Evolutionary conservation across 2,888 invertebrate species (phyloP).

Genomic region (Sinodicranocentrus sp.): DNA sequence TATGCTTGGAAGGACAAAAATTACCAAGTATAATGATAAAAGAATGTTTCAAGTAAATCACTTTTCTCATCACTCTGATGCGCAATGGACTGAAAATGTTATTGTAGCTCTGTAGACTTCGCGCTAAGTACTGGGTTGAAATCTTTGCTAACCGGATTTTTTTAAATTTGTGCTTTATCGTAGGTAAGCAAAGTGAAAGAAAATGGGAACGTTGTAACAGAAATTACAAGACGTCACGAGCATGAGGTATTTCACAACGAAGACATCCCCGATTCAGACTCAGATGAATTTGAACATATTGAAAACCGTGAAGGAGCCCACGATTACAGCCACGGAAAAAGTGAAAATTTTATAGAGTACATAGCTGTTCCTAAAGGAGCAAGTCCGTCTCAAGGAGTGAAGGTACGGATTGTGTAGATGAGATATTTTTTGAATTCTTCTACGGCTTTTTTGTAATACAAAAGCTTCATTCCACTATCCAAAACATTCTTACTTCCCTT

Average conservation of each 20-base stretch:
- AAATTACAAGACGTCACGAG: conserved; percentile 85
- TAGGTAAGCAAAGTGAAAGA: conserved; percentile 86
- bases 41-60: no score
- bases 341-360: conserved; percentile 90
- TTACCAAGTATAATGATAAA: conserved; percentile 32
- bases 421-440: no score
- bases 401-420: no score
- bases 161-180: no score
- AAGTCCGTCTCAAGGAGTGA: conserved; percentile 86
- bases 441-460: no score
- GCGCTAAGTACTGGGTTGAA: no score
- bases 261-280: conserved; percentile 84
- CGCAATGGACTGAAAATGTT: no score
- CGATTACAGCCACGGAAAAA: conserved; percentile 84
- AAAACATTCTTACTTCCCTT: no score
- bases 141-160: no score
- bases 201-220: conserved; percentile 92
- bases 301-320: conserved; percentile 79
- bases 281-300: conserved; percentile 81
- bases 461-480: no score
- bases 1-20: conserved; percentile 26
- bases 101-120: no score
- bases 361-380: conserved; percentile 77
- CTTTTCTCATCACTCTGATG: no score
- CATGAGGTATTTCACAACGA: conserved; percentile 90